Percentiles rank a stretch among this genome's conserved stretches.
These are phyloP conservation scores for Tachyglossus aculeatus DNA, from an alignment of 2,797 vertebrate species.

Conservation along the genomic window DNA sequence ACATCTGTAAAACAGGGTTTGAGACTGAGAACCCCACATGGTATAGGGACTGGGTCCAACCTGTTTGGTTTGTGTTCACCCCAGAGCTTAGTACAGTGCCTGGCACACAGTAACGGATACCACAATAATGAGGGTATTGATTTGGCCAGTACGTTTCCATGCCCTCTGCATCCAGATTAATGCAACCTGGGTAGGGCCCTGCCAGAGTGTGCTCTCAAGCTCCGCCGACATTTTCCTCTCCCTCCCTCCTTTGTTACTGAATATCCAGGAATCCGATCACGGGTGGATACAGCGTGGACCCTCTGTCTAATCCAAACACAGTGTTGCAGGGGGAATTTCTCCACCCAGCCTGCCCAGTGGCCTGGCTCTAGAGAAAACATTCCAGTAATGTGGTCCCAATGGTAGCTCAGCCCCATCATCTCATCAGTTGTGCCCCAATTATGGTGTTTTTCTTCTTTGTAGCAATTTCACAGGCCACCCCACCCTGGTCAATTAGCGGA, in stretches of 20 bases:
- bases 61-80: too few species aligned
- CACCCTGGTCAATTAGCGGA: slow-evolving; percentile 35
- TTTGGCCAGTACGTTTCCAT: slow-evolving; percentile 54
- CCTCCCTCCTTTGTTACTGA: slow-evolving; percentile 49
- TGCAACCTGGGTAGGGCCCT: slow-evolving; percentile 41
- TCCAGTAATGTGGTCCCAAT: slow-evolving; percentile 33
- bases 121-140: too few species aligned
- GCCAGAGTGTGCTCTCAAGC: slow-evolving; percentile 51
- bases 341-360: neutral
- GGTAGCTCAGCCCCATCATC: slow-evolving; percentile 10
- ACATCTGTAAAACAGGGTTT: too few species aligned
- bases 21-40: too few species aligned
- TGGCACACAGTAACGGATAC: too few species aligned
- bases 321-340: slow-evolving; percentile 33
- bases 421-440: slow-evolving; percentile 48
- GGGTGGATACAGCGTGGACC: slow-evolving; percentile 52
- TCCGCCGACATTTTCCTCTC: slow-evolving; percentile 48
- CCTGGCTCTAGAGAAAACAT: slow-evolving; percentile 46
- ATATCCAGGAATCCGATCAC: slow-evolving; percentile 56
- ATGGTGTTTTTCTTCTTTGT: slow-evolving; percentile 43
- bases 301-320: slow-evolving; percentile 12
- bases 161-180: slow-evolving; percentile 53
- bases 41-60: too few species aligned
- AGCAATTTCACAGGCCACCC: slow-evolving; percentile 21
- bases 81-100: too few species aligned